Evolutionary conservation across 2,797 vertebrate species (phyloP), one percentile per base, ranked within the genome.

Genomic region (Sebastes iracundus): DNA sequence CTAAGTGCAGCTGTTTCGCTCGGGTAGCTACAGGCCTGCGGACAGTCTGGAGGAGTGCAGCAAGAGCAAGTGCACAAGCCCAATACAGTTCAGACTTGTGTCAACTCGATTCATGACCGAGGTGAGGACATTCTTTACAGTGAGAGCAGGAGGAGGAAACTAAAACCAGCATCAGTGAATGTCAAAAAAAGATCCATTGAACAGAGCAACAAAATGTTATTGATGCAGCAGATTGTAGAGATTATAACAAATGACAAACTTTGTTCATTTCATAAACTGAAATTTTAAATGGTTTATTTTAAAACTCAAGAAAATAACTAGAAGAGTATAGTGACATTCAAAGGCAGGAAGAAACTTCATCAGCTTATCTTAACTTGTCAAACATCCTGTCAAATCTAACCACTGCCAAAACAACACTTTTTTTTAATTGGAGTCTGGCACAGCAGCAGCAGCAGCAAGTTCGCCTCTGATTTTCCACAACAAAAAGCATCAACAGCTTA

Each of bases 361-460:
- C 61, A 69, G 18, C 46, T 60, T 35, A 77, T 81, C 30, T 14
- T 46, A 75, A 84, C 66, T 55, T 80, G 72, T 87, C 72, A 85
- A 75, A 82, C 83, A 84, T 88, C 81, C 79, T 87, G 79, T 84
- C 63, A 74, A 71, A 80, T 55, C 9, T 9, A 53, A 75, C 69
- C 32, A 11, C 79, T 62, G 32, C 32, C 72, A 83, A 75, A 83
- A 56, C 9, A 53, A 81, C 56, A 10, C 68, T 6, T 56, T 10
- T 9, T 49, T 35, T 35, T 9, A 27, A 58, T 2, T 3, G 7
- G 4, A 64, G 28, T 23, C 27, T 69, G 22, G 13, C 20, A 32
- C 35, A 38, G 5, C 35, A 62, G 28, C 8, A 42, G 10, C 13
- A 30, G 11, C 16, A 30, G 33, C 7, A 61, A 20, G 61, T 83